phyloP scores from a whole-genome alignment of 2,113 vertebrate genomes.

The Catharus fuscescens region DNA sequence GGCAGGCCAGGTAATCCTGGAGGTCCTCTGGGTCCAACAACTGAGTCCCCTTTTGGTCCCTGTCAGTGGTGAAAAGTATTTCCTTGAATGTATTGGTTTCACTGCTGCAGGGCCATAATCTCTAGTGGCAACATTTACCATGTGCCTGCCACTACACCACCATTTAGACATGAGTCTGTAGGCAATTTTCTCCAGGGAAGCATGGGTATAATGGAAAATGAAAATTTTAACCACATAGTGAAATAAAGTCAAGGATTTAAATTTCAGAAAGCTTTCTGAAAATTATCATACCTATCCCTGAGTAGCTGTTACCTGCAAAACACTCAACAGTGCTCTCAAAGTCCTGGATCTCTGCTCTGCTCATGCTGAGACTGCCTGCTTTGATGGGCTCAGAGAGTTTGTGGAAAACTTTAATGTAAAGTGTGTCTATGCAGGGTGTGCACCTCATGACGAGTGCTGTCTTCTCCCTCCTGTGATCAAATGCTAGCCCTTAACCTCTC shows the following conservation, averaged over 20 bases:
- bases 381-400: neutral
- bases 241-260: neutral
- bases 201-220: neutral
- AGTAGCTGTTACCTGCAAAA: neutral
- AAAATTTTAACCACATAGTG: neutral
- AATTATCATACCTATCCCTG: neutral
- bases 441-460: neutral
- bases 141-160: neutral
- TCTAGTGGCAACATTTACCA: neutral
- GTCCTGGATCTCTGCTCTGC: neutral
- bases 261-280: neutral
- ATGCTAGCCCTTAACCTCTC: neutral
- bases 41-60: slow-evolving; percentile 91
- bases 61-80: slow-evolving; percentile 56
- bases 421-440: neutral
- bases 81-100: neutral
- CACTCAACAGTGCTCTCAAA: neutral
- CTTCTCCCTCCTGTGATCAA: neutral
- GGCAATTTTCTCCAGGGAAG: neutral
- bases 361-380: neutral
- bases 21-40: slow-evolving; percentile 84
- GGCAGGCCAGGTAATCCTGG: slow-evolving; percentile 87
- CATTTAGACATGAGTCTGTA: neutral
- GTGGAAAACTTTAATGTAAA: neutral
- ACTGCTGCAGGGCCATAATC: neutral